Base-by-base conservation (phyloP, 2,113 vertebrate genomes). In the Bufo gargarizans region DNA sequence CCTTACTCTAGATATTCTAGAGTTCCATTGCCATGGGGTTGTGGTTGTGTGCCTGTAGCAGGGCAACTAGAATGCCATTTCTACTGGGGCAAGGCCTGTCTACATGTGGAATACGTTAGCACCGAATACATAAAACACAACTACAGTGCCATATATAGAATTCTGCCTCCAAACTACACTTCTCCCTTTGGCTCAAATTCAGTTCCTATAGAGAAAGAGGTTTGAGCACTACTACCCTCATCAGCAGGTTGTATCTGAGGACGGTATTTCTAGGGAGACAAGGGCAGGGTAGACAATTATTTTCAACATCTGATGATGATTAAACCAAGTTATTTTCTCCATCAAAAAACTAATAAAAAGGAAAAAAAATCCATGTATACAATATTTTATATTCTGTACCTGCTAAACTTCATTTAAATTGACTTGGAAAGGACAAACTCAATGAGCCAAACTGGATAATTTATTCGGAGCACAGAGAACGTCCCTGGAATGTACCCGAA, bases 391-490 rank as follows among this genome's bases (percentile, higher is more conserved):
- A 85, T 81, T 85, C 47, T 82, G 58, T 85, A 91, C 91, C 92
- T 94, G 93, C 91, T 93, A 91, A 92, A 88, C 91, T 91, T 94
- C 92, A 93, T 89, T 63, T 90, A 93, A 90, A 94, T 94, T 93
- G 92, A 89, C 89, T 90, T 87, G 82, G 92, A 94, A 93, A 85
- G 90, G 78, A 58, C 85, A 85, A 87, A 89, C 89, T 89, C 89
- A 91, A 89, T 82, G 85, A 90, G 77, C 89, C 83, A 85, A 16
- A 74, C 86, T 79, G 74, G 84, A 33, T 33, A 33, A 33, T 33
- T 33, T 33, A 33, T 77, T 94, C 91, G 86, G 50, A 91, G 89
- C 92, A 91, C 90, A 93, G 91, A 93, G 93, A 89, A 85, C 84
- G 45, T 91, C 86, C 33, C 81, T 87, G 91, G 83, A 93, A 92